Evolutionary conservation across 2,888 invertebrate genomes (phyloP).

Genomic region (Apamea sordens): DNA sequence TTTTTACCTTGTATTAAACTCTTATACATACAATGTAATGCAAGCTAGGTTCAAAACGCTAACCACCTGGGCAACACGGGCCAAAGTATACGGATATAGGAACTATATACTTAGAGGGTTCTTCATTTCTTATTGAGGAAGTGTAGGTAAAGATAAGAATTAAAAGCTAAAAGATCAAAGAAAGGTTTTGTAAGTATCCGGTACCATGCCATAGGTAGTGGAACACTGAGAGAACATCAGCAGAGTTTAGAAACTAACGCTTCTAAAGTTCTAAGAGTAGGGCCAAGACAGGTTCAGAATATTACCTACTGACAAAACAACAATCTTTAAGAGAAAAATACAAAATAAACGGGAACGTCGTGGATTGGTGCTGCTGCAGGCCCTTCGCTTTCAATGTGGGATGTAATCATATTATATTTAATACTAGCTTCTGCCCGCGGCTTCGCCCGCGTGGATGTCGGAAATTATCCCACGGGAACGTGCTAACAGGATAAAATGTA

Average conservation of each 20-base stretch:
- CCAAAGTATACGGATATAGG: neutral
- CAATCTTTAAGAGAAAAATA: neutral
- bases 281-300: neutral
- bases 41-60: neutral
- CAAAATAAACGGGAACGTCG: neutral
- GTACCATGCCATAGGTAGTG: neutral
- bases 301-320: neutral
- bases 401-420: too few species aligned
- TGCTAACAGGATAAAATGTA: too few species aligned
- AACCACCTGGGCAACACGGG: neutral
- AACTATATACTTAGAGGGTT: neutral
- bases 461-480: too few species aligned
- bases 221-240: neutral
- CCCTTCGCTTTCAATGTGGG: neutral
- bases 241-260: conserved; percentile 3
- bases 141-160: neutral
- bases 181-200: neutral
- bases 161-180: neutral
- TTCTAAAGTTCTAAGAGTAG: neutral
- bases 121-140: neutral
- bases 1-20: neutral
- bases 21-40: neutral
- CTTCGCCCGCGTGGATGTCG: too few species aligned
- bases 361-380: neutral
- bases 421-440: too few species aligned